Conservation (phyloP, 2,113 vertebrate genomes). For the Hypomesus transpacificus region DNA sequence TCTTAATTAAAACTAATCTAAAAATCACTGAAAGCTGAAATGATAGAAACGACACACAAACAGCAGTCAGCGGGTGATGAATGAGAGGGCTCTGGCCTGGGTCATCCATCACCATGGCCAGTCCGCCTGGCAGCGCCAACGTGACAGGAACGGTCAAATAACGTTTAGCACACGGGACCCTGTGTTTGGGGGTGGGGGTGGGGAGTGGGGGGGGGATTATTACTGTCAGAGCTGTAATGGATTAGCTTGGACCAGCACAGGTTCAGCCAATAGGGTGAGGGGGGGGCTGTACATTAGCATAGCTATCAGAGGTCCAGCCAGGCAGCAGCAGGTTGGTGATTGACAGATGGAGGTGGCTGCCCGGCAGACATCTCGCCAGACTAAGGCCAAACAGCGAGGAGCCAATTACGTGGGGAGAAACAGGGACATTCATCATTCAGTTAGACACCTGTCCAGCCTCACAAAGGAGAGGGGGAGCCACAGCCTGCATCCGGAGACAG, state of each 20-base stretch:
- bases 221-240: slow-evolving; percentile 73
- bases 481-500: slow-evolving; percentile 48
- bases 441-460: slow-evolving; percentile 70
- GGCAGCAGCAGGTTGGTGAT: slow-evolving; percentile 62
- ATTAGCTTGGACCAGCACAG: slow-evolving; percentile 60
- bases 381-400: slow-evolving; percentile 62
- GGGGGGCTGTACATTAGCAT: slow-evolving; percentile 63
- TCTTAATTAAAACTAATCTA: slow-evolving; percentile 39
- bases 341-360: slow-evolving; percentile 69
- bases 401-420: slow-evolving; percentile 66
- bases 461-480: slow-evolving; percentile 58
- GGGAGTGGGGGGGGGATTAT: slow-evolving; percentile 50
- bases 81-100: slow-evolving; percentile 45
- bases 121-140: slow-evolving; percentile 53
- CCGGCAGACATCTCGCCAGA: slow-evolving; percentile 60
- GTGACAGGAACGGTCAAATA: slow-evolving; percentile 74
- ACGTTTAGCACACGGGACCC: slow-evolving; percentile 70
- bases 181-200: slow-evolving; percentile 52
- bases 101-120: slow-evolving; percentile 69
- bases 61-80: slow-evolving; percentile 62
- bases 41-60: slow-evolving; percentile 49
- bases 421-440: slow-evolving; percentile 74
- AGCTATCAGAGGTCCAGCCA: slow-evolving; percentile 69
- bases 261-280: slow-evolving; percentile 56
- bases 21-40: slow-evolving; percentile 45